phyloP scores from a whole-genome alignment of 2,888 invertebrate species.

The Hirtodrosophila histrioides region DNA sequence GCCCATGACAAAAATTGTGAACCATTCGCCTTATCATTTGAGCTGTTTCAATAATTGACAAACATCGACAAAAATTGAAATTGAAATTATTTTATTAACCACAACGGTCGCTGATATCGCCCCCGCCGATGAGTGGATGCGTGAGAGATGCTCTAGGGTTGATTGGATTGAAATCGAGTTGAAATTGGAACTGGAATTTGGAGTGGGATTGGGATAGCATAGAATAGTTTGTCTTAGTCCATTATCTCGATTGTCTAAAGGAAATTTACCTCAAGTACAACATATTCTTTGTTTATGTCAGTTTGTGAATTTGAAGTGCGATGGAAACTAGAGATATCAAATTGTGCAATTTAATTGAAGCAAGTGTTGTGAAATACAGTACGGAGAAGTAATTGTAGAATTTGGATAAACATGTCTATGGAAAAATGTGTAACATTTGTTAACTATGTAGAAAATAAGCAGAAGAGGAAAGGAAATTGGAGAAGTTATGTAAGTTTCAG shows the following conservation, averaged over 20 bases:
- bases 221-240: neutral
- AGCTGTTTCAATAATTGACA: slow-evolving; percentile 42
- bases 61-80: slow-evolving; percentile 49
- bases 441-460: neutral
- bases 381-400: neutral
- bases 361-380: neutral
- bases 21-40: slow-evolving; percentile 51
- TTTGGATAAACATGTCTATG: no score
- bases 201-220: no score
- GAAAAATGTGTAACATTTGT: neutral
- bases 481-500: no score
- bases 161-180: slow-evolving; percentile 4
- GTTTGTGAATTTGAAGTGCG: slow-evolving; percentile 6
- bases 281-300: neutral
- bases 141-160: slow-evolving; percentile 24
- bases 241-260: slow-evolving; percentile 9
- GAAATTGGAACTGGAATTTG: neutral
- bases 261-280: slow-evolving; percentile 19
- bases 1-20: slow-evolving; percentile 18
- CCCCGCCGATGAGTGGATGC: slow-evolving; percentile 8
- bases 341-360: neutral
- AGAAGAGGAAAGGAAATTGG: no score
- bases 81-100: slow-evolving; percentile 46
- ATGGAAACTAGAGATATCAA: neutral
- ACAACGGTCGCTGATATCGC: slow-evolving; percentile 22